Conservation (phyloP, 2,797 vertebrate genomes). For the Fistularia tabacaria region DNA sequence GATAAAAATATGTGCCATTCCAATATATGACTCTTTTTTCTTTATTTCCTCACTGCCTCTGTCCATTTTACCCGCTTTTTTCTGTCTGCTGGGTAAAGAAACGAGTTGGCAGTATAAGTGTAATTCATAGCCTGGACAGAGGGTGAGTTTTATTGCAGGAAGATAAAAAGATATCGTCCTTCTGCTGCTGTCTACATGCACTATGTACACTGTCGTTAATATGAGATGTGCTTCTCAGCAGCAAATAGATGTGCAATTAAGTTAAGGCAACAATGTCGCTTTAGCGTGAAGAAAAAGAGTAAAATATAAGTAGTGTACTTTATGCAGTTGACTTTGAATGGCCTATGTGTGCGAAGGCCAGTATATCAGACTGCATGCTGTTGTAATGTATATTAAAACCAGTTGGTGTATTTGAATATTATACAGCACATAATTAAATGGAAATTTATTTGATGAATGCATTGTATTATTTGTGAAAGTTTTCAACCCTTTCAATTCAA, state of each 20-base stretch:
- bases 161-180: conserved; percentile 69
- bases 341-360: background rate
- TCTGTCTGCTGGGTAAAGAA: conserved; percentile 35
- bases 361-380: background rate
- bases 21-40: background rate
- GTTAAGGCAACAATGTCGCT: conserved; percentile 34
- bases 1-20: background rate
- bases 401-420: background rate
- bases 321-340: conserved; percentile 11
- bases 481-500: too few relatives aligned
- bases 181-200: conserved; percentile 59
- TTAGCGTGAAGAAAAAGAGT: conserved; percentile 30
- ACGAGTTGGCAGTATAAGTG: conserved; percentile 52
- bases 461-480: too few relatives aligned
- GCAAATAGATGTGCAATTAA: conserved; percentile 57
- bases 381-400: background rate
- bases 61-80: background rate
- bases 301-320: conserved; percentile 46
- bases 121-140: conserved; percentile 66
- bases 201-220: conserved; percentile 64
- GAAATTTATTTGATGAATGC: too few relatives aligned
- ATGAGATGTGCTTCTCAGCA: conserved; percentile 53
- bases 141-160: conserved; percentile 63
- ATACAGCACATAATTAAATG: background rate
- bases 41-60: background rate